Evolutionary conservation across 2,888 invertebrate genomes (phyloP).

Genomic region (Agrenia bidenticulata): DNA sequence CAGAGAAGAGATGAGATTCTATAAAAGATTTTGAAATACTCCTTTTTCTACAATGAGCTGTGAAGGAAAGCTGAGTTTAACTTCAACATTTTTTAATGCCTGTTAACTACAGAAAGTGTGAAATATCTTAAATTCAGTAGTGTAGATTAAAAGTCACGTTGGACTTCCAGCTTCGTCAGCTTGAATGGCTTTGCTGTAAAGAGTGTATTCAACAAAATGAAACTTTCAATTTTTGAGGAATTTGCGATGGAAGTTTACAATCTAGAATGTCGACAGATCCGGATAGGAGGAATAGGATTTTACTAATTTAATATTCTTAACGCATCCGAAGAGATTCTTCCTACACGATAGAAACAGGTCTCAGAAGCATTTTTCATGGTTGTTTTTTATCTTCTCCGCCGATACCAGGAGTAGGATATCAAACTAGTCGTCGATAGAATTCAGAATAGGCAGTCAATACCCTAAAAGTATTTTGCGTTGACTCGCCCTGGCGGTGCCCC

Average conservation of each 20-base stretch:
- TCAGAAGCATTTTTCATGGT: conserved; percentile 9
- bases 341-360: conserved; percentile 22
- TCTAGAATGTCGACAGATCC: background rate
- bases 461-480: background rate
- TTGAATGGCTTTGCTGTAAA: background rate
- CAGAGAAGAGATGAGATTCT: background rate
- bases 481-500: no score
- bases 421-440: conserved; percentile 4
- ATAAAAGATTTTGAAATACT: no score
- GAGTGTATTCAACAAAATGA: background rate
- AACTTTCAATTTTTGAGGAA: conserved; percentile 7
- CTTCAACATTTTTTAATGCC: no score
- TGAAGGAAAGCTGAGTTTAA: no score
- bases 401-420: background rate
- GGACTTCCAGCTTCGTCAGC: no score
- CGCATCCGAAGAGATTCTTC: conserved; percentile 14
- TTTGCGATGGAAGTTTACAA: background rate
- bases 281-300: conserved; percentile 15
- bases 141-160: background rate
- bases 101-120: no score
- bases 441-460: conserved; percentile 5
- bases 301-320: conserved; percentile 19
- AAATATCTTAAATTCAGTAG: no score
- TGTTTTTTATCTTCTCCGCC: background rate
- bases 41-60: no score